Evolutionary conservation across 2,113 vertebrate genomes (phyloP), one percentile per base, ranked within the genome.

Genomic region (Mola mola): DNA sequence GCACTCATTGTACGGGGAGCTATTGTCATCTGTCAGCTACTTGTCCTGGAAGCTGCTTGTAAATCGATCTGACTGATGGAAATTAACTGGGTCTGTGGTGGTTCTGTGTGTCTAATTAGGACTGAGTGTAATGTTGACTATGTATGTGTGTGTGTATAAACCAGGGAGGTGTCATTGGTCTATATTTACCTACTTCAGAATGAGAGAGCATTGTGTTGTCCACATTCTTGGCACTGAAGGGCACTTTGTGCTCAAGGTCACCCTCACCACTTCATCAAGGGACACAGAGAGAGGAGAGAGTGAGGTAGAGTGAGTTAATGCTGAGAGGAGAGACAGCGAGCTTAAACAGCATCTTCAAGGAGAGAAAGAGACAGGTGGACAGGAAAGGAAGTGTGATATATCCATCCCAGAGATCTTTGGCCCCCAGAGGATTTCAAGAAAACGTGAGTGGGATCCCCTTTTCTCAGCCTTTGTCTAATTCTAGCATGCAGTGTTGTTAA

Each of bases 121-220:
- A 40, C 26, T 5, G 11, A 42, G 9, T 49, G 26, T 66, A 13
- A 17, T 12, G 51, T 28, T 20, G 6, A 10, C 5, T 22, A 28
- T 60, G 58, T 63, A 51, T 40, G 58, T 43, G 44, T 49, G 52
- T 53, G 62, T 43, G 43, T 11, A 21, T 36, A 21, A 28, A 25
- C 16, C 37, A 17, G 13, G 28, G 40, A 46, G 26, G 38, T 75
- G 77, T 86, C 85, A 82, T 69, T 57, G 72, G 65, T 90, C 92
- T 92, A 93, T 91, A 92, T 92, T 91, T 92, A 92, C 79, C 80
- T 68, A 66, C 82, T 86, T 83, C 74, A 83, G 78, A 73, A 84
- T 84, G 87, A 85, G 57, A 73, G 60, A 66, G 86, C 80, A 75
- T 87, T 89, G 78, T 85, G 77, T 76, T 57, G 75, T 77, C 66